phyloP scores from a whole-genome alignment of 92 coral and sea anemone species.

The Anthopleura xanthogrammica region DNA sequence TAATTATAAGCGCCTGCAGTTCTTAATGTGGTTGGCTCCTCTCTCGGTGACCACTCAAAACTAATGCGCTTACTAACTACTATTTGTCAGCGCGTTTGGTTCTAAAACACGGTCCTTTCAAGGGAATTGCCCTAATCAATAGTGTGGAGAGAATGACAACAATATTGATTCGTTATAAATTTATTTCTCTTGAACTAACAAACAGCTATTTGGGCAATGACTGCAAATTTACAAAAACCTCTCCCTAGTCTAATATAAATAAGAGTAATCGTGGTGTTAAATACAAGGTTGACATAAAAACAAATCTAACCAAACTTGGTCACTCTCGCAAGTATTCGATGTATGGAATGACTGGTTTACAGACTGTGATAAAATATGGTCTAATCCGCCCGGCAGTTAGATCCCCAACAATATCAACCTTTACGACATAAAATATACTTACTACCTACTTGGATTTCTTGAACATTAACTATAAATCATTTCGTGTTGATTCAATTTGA shows the following conservation, averaged over 20 bases:
- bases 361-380: constrained; percentile 6
- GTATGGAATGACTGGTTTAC: constrained; percentile 19
- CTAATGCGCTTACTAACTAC: constrained; percentile 67
- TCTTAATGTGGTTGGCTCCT: constrained; percentile 69
- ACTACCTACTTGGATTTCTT: constrained; percentile 19
- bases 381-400: constrained; percentile 39
- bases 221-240: constrained; percentile 93
- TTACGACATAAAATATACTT: constrained; percentile 1
- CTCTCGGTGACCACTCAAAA: constrained; percentile 57
- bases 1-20: constrained; percentile 70
- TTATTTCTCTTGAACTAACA: constrained; percentile 90
- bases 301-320: constrained; percentile 25
- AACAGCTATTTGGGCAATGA: constrained; percentile 83
- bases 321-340: constrained; percentile 17
- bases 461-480: constrained; percentile 64
- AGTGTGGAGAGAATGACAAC: constrained; percentile 25
- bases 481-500: constrained; percentile 73
- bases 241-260: constrained; percentile 87
- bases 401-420: constrained; percentile 22
- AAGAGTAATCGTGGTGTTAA: constrained; percentile 80
- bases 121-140: constrained; percentile 22
- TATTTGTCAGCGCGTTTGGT: constrained; percentile 34
- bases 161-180: constrained; percentile 84
- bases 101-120: constrained; percentile 7
- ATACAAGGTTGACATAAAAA: constrained; percentile 70